Evolutionary conservation across 1,140 invertebrate genomes (phyloP).

Genomic region (Contarinia nasturtii): DNA sequence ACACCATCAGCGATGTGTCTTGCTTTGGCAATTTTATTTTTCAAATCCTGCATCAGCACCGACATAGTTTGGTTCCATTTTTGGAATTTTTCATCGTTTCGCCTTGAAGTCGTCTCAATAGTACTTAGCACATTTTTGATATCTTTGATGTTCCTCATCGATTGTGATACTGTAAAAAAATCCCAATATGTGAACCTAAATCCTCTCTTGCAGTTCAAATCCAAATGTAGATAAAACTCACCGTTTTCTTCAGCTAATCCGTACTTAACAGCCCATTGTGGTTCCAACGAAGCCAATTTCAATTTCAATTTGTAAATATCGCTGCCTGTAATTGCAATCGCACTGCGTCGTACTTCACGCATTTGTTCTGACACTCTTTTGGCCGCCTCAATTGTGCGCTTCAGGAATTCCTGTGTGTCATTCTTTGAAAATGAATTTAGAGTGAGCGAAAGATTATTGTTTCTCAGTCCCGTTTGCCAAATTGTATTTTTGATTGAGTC

Average conservation of each 20-base stretch:
- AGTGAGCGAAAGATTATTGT: conserved; percentile 27
- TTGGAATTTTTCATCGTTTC: conserved; percentile 34
- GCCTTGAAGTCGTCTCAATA: conserved; percentile 25
- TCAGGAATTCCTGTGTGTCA: conserved; percentile 15
- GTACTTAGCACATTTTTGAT: conserved; percentile 30
- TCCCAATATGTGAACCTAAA: no score
- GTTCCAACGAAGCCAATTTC: conserved; percentile 30
- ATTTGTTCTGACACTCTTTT: conserved; percentile 26
- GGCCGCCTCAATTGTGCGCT: conserved; percentile 25
- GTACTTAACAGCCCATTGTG: conserved; percentile 32
- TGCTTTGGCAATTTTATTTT: conserved; percentile 54
- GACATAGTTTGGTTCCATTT: conserved; percentile 37
- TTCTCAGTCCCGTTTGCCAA: conserved; percentile 28
- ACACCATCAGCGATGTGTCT: conserved; percentile 63
- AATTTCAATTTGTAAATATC: conserved; percentile 28
- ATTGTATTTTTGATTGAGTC: conserved; percentile 27
- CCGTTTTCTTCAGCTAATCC: conserved; percentile 20
- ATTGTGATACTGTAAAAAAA: conserved; percentile 11
- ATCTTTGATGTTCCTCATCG: conserved; percentile 16
- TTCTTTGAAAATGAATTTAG: conserved; percentile 11
- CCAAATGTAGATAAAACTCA: not conserved
- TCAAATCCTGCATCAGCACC: conserved; percentile 41
- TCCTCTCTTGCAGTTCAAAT: not conserved
- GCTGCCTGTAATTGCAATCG: conserved; percentile 25
- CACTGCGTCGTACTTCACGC: conserved; percentile 28